A percentile compares a stretch with the other conserved stretches of the same genome.
These are phyloP conservation scores for Nomada ferruginata DNA, from an alignment of 2,888 invertebrate species.

Conservation along the genomic window DNA sequence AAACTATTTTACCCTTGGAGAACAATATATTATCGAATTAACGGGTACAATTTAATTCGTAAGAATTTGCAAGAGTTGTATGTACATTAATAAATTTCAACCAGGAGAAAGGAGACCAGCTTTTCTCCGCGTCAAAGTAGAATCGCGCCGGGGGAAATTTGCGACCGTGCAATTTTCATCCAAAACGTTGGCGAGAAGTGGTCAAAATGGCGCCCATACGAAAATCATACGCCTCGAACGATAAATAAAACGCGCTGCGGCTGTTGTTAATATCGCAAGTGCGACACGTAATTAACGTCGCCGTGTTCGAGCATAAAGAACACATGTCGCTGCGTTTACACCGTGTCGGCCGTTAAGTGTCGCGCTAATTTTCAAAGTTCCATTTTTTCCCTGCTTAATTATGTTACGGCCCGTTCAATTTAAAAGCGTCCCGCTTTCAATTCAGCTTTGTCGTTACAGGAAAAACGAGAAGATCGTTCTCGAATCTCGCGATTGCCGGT, in stretches of 20 bases:
- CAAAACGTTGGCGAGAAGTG: not conserved
- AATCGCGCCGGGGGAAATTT: not conserved
- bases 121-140: slow-evolving; percentile 18
- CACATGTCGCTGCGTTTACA: slow-evolving; percentile 43
- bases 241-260: slow-evolving; percentile 49
- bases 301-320: slow-evolving; percentile 47
- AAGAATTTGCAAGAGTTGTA: too few species aligned
- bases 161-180: slow-evolving; percentile 38
- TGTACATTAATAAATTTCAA: not conserved
- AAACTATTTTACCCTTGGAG: too few species aligned
- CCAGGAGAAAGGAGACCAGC: not conserved
- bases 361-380: slow-evolving; percentile 42
- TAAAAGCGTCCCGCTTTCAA: not conserved
- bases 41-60: too few species aligned
- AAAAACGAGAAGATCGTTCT: not conserved
- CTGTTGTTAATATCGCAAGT: slow-evolving; percentile 56
- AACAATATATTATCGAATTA: too few species aligned
- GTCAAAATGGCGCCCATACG: slow-evolving; percentile 14
- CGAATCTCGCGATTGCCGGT: not conserved
- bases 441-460: not conserved
- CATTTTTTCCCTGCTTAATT: slow-evolving; percentile 29
- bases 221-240: slow-evolving; percentile 16
- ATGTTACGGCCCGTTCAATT: slow-evolving; percentile 24
- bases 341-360: slow-evolving; percentile 4
- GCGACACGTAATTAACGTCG: slow-evolving; percentile 57